Conservation (phyloP, 1,140 invertebrate species). For the Penaeus vannamei region DNA sequence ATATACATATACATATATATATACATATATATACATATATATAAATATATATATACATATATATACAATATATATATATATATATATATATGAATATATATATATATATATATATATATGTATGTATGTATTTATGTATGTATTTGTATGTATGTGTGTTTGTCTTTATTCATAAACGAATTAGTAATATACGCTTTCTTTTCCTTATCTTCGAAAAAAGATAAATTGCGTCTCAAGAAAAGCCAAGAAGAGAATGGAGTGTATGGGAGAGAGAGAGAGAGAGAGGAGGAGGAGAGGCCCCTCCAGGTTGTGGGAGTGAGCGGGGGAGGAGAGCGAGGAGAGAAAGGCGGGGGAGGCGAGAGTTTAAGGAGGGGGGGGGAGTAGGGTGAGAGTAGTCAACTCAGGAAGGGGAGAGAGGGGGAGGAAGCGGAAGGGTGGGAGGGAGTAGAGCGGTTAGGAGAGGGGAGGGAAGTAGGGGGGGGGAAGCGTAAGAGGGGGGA, state of each 20-base stretch:
- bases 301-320: neutral
- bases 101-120: conserved; percentile 1
- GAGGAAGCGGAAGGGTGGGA: too few species aligned
- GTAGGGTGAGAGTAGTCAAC: neutral
- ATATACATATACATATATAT: conserved; percentile 23
- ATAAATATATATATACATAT: neutral
- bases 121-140: neutral
- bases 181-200: neutral
- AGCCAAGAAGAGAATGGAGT: neutral
- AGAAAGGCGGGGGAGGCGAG: neutral
- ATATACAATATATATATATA: conserved; percentile 30
- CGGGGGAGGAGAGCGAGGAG: neutral
- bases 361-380: neutral
- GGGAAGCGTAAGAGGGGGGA: too few species aligned
- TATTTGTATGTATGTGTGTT: neutral
- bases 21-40: conserved; percentile 18
- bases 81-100: neutral
- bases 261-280: neutral
- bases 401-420: too few species aligned
- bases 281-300: neutral
- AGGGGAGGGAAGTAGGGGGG: too few species aligned
- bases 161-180: neutral
- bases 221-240: neutral
- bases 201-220: too few species aligned
- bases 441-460: too few species aligned